phyloP scores from a whole-genome alignment of 2,113 vertebrate species.

The Penelope pileata region DNA sequence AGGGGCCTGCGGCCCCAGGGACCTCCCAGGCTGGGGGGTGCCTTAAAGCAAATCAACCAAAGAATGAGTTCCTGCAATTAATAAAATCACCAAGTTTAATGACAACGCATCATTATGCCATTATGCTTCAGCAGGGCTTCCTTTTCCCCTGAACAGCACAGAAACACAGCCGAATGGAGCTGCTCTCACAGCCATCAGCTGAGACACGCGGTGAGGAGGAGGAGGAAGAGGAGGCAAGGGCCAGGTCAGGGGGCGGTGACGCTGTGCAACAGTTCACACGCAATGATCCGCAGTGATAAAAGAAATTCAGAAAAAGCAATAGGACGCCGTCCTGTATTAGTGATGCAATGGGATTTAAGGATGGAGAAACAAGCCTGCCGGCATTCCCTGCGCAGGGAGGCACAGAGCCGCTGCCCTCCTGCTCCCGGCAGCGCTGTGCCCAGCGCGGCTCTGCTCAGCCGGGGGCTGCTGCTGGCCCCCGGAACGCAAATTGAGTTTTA shows the following conservation, averaged over 20 bases:
- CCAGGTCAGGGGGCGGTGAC: not conserved
- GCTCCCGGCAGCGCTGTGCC: too few species aligned
- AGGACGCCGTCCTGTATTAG: not conserved
- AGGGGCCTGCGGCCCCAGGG: too few species aligned
- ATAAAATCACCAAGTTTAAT: not conserved
- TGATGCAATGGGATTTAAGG: not conserved
- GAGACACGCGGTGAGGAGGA: not conserved
- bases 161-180: not conserved
- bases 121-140: not conserved
- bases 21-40: too few species aligned
- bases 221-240: too few species aligned
- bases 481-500: not conserved
- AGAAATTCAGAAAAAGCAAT: not conserved
- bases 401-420: not conserved
- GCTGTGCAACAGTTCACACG: not conserved
- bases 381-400: not conserved
- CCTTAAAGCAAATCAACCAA: not conserved
- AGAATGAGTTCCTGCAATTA: not conserved
- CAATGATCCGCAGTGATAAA: not conserved
- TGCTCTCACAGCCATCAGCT: not conserved
- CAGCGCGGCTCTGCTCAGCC: too few species aligned
- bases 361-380: not conserved
- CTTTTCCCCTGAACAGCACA: not conserved
- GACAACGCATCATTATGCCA: too few species aligned
- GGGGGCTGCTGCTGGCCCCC: not conserved